A percentile compares a stretch with the other conserved stretches of the same genome.
Evolutionary conservation across 2,888 invertebrate genomes (phyloP).

Genomic region (Drosophila suboccidentalis): DNA sequence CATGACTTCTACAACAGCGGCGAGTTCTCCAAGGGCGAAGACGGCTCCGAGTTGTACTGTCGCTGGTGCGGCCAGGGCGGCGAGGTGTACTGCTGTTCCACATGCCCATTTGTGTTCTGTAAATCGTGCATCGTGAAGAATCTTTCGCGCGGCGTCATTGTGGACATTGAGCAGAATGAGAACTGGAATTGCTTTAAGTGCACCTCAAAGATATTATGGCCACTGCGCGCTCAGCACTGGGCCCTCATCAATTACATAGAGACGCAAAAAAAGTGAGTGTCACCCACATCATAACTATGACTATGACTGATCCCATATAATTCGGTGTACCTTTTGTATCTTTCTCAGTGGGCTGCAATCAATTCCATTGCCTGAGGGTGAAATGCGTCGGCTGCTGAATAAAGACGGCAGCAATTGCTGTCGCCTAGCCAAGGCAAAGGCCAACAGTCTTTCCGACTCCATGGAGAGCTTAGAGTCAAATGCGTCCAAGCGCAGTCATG

Average conservation of each 20-base stretch:
- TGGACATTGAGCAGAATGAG: slow-evolving; percentile 91
- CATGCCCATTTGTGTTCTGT: slow-evolving; percentile 91
- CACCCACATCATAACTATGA: too few relatives aligned
- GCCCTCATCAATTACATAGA: slow-evolving; percentile 90
- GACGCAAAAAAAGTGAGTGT: slow-evolving; percentile 86
- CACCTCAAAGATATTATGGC: slow-evolving; percentile 89
- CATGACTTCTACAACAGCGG: slow-evolving; percentile 93
- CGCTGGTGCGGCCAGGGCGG: slow-evolving; percentile 94
- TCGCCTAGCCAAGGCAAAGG: slow-evolving; percentile 78
- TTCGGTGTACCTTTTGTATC: slow-evolving; percentile 16
- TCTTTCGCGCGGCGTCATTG: slow-evolving; percentile 89
- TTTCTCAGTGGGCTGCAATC: slow-evolving; percentile 68
- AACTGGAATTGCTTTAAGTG: slow-evolving; percentile 94
- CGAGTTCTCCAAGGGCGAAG: slow-evolving; percentile 93
- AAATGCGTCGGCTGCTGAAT: slow-evolving; percentile 69
- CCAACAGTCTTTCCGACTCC: slow-evolving; percentile 80
- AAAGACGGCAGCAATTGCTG: slow-evolving; percentile 84
- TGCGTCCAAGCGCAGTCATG: slow-evolving; percentile 74
- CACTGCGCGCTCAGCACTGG: slow-evolving; percentile 90
- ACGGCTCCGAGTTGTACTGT: slow-evolving; percentile 93
- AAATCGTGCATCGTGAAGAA: slow-evolving; percentile 92
- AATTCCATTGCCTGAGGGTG: slow-evolving; percentile 74
- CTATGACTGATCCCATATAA: background rate
- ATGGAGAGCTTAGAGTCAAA: slow-evolving; percentile 81
- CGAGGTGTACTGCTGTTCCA: slow-evolving; percentile 92